A percentile compares a stretch with the other conserved stretches of the same genome.
Evolutionary conservation across 2,888 invertebrate species (phyloP).

Genomic region (Mesodorylaimus sp.): DNA sequence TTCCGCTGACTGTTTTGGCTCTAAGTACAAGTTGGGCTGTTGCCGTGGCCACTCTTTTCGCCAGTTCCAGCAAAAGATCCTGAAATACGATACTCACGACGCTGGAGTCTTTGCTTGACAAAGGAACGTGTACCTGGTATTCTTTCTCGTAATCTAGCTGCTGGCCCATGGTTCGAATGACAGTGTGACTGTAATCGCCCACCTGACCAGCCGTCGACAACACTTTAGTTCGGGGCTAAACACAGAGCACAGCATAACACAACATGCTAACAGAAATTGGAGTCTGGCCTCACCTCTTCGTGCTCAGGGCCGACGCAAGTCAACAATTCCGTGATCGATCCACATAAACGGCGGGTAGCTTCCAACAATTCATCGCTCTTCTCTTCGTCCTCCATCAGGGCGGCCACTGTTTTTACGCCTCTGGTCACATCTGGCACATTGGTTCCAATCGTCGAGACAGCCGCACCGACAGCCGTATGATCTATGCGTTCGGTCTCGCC

Average conservation of each 20-base stretch:
- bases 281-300: slow-evolving; percentile 54
- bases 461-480: slow-evolving; percentile 83
- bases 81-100: slow-evolving; percentile 19
- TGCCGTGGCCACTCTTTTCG: slow-evolving; percentile 91
- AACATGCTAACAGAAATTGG: too few species aligned
- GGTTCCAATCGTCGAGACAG: slow-evolving; percentile 86
- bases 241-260: too few species aligned
- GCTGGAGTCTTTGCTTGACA: too few species aligned
- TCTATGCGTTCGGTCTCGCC: slow-evolving; percentile 57
- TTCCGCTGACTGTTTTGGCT: slow-evolving; percentile 82
- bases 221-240: slow-evolving; percentile 66
- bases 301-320: slow-evolving; percentile 86
- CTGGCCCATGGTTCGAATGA: slow-evolving; percentile 76
- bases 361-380: slow-evolving; percentile 68
- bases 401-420: slow-evolving; percentile 76
- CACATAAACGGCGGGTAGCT: slow-evolving; percentile 74
- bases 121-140: slow-evolving; percentile 33
- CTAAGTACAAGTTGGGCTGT: slow-evolving; percentile 86
- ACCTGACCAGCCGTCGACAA: slow-evolving; percentile 85
- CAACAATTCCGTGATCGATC: slow-evolving; percentile 71
- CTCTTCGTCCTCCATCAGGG: slow-evolving; percentile 67
- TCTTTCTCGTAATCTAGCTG: slow-evolving; percentile 45
- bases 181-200: slow-evolving; percentile 85
- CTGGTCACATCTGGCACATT: slow-evolving; percentile 82
- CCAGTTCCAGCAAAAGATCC: slow-evolving; percentile 75